phyloP scores from a whole-genome alignment of 2,888 invertebrate species.

The Parnassius apollo region DNA sequence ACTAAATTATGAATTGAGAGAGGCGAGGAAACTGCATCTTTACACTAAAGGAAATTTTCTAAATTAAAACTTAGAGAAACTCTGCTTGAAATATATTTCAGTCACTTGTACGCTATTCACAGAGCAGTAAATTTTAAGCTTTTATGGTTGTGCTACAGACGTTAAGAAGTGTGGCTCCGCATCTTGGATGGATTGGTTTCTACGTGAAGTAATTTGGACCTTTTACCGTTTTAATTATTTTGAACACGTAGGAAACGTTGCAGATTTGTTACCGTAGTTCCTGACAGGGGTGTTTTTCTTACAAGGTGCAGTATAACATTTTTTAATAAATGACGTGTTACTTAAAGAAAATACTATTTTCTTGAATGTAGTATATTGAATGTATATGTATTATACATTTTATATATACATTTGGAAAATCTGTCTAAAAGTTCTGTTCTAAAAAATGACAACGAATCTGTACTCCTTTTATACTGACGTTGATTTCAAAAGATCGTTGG shows the following conservation, averaged over 20 bases:
- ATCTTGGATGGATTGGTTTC: conserved; percentile 15
- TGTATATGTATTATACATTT: no score
- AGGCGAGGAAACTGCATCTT: background rate
- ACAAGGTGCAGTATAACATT: no score
- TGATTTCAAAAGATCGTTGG: no score
- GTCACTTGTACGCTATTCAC: conserved; percentile 1
- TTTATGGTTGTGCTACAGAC: conserved; percentile 23
- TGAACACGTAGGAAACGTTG: background rate
- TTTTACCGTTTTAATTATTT: conserved; percentile 1
- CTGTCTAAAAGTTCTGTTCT: no score
- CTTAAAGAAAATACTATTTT: no score
- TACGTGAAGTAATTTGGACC: conserved; percentile 3
- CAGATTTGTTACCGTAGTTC: background rate
- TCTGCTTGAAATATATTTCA: conserved; percentile 13
- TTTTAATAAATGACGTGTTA: no score
- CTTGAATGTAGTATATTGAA: no score
- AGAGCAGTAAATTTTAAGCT: conserved; percentile 5
- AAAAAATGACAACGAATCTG: no score
- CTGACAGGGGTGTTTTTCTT: no score
- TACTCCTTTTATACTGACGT: no score
- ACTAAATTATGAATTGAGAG: conserved; percentile 1
- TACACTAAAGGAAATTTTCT: conserved; percentile 6
- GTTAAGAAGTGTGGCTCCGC: conserved; percentile 15
- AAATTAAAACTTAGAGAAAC: conserved; percentile 10
- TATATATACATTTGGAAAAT: no score